A percentile compares a stretch with the other conserved stretches of the same genome.
Evolutionary conservation across 2,113 vertebrate species (phyloP).

Genomic region (Lucifuga dentata): DNA sequence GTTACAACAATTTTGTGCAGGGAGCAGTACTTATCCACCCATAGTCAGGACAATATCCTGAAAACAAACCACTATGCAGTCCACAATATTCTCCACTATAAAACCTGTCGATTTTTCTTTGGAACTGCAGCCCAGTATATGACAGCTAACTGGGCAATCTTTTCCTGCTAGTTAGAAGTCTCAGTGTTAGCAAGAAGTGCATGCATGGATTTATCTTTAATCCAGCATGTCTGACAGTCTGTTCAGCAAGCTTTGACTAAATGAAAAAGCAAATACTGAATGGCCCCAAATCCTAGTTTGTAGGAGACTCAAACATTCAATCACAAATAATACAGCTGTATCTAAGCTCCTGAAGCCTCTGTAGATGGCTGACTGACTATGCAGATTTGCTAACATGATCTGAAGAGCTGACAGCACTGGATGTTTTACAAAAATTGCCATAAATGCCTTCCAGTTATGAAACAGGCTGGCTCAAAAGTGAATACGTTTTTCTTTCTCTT

Average conservation of each 20-base stretch:
- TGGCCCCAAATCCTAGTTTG: constrained; percentile 56
- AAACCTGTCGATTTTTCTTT: constrained; percentile 9
- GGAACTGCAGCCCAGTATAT: constrained; percentile 39
- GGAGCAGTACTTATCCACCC: constrained; percentile 24
- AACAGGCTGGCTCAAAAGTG: constrained; percentile 20
- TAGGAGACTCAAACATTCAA: constrained; percentile 62
- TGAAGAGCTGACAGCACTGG: constrained; percentile 52
- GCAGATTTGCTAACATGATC: constrained; percentile 70
- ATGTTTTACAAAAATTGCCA: constrained; percentile 13
- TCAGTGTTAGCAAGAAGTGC: constrained; percentile 51
- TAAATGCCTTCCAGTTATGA: constrained; percentile 27
- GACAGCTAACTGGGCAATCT: constrained; percentile 40
- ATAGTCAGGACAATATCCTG: constrained; percentile 21
- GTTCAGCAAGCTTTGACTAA: constrained; percentile 55
- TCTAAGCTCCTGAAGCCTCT: constrained; percentile 64
- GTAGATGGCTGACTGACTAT: constrained; percentile 61
- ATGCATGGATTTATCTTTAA: constrained; percentile 66
- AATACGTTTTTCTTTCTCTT: too few species aligned
- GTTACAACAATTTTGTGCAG: background rate
- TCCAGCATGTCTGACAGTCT: constrained; percentile 69
- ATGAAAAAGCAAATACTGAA: constrained; percentile 65
- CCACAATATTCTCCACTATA: background rate
- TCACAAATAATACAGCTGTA: constrained; percentile 68
- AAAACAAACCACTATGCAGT: constrained; percentile 23
- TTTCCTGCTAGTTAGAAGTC: constrained; percentile 39